phyloP scores from a whole-genome alignment of 2,888 invertebrate genomes.

The Strigamia maritima region DNA sequence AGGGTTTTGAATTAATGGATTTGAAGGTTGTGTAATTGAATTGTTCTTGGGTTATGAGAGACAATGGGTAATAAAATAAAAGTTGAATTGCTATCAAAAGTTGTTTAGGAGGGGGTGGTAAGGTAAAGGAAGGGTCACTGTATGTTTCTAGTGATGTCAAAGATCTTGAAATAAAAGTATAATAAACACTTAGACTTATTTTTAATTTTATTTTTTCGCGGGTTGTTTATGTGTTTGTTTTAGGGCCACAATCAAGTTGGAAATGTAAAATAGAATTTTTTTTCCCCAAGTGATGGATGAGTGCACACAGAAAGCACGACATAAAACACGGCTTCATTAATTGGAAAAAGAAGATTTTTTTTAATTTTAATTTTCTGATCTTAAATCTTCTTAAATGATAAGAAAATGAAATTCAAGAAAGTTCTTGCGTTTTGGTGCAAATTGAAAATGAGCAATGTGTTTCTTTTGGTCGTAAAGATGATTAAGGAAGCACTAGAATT shows the following conservation, averaged over 20 bases:
- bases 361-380: not conserved
- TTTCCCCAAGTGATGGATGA: not conserved
- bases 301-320: not conserved
- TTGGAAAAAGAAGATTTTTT: not conserved
- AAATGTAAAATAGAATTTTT: not conserved
- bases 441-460: slow-evolving; percentile 10
- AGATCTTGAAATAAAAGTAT: not conserved
- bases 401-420: slow-evolving; percentile 2
- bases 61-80: slow-evolving; percentile 27
- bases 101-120: not conserved
- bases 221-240: not conserved
- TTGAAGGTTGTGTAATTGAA: slow-evolving; percentile 8
- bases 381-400: slow-evolving; percentile 11
- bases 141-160: not conserved
- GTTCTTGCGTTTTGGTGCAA: not conserved
- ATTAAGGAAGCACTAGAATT: slow-evolving; percentile 15
- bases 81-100: not conserved
- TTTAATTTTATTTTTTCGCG: not conserved
- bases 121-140: not conserved
- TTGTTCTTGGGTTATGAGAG: not conserved
- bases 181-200: not conserved
- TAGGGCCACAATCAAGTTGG: not conserved
- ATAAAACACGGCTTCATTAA: slow-evolving; percentile 15
- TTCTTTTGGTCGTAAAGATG: not conserved
- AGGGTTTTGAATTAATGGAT: not conserved